Evolutionary conservation across 2,888 invertebrate species (phyloP).

Genomic region (Stegana nigrithorax): DNA sequence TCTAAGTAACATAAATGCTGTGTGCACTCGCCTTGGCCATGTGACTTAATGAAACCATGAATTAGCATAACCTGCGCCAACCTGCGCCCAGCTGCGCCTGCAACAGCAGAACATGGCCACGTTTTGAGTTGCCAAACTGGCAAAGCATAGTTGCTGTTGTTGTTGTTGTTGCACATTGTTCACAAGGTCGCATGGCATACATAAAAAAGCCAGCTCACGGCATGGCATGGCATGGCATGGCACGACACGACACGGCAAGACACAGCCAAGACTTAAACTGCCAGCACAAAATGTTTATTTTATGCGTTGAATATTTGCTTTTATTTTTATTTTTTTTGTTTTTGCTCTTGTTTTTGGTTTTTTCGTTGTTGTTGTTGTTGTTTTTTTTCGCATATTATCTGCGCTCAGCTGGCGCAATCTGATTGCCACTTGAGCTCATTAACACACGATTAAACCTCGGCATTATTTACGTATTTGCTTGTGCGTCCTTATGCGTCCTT

Average conservation of each 20-base stretch:
- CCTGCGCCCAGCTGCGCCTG: too few species aligned
- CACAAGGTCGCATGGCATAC: background rate
- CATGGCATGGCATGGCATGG: too few species aligned
- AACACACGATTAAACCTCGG: conserved; percentile 54
- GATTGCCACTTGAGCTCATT: conserved; percentile 57
- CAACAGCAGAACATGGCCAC: too few species aligned
- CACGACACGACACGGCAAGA: too few species aligned
- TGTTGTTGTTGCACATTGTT: background rate
- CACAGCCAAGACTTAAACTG: too few species aligned
- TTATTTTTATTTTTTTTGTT: conserved; percentile 4
- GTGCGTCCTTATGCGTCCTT: background rate
- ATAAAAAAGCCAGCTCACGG: too few species aligned
- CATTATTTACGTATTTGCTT: conserved; percentile 33
- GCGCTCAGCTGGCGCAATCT: conserved; percentile 42
- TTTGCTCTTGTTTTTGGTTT: background rate
- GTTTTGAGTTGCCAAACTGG: too few species aligned
- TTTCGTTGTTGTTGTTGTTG: too few species aligned
- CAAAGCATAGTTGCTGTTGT: too few species aligned
- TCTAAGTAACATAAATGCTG: background rate
- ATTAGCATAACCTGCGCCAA: conserved; percentile 53
- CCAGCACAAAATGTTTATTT: conserved; percentile 48
- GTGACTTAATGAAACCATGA: conserved; percentile 53
- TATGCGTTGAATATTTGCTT: conserved; percentile 31
- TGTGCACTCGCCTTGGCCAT: too few species aligned
- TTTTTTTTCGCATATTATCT: background rate